A percentile compares a stretch with the other conserved stretches of the same genome.
phyloP scores from a whole-genome alignment of 2,113 vertebrate species.

The Prolemur simus region DNA sequence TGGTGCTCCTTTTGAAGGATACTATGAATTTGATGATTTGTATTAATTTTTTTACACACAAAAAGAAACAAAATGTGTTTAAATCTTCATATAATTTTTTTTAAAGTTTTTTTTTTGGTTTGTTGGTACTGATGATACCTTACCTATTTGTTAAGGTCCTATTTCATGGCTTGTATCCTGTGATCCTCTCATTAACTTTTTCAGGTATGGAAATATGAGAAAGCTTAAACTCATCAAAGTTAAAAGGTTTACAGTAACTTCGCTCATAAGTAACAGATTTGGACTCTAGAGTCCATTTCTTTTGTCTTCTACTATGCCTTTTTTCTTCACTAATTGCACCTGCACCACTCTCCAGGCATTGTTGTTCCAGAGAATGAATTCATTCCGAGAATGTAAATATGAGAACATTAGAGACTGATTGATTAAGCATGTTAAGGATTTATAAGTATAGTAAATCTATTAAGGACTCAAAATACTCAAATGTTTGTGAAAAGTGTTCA shows the following conservation, averaged over 20 bases:
- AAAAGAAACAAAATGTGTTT: background rate
- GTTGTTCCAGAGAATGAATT: background rate
- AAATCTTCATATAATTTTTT: background rate
- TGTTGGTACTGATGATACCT: background rate
- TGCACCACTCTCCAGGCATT: background rate
- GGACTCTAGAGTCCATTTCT: background rate
- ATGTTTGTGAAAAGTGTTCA: conserved; percentile 33
- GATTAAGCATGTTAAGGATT: background rate
- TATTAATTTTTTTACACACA: background rate
- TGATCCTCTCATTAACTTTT: background rate
- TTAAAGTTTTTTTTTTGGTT: background rate
- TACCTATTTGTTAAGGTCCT: conserved; percentile 1
- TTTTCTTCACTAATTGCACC: background rate
- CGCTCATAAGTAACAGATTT: background rate
- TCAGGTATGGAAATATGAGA: background rate
- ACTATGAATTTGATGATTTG: background rate
- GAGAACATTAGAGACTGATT: background rate
- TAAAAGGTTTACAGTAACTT: background rate
- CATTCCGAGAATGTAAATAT: background rate
- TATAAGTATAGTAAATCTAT: background rate
- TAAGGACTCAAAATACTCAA: background rate
- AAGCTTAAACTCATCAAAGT: background rate
- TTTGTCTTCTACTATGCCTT: background rate
- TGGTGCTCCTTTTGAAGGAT: background rate
- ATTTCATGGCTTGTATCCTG: background rate